A percentile compares a stretch with the other conserved stretches of the same genome.
Conservation (phyloP, 2,888 invertebrate genomes). For the Lithosia quadra region DNA sequence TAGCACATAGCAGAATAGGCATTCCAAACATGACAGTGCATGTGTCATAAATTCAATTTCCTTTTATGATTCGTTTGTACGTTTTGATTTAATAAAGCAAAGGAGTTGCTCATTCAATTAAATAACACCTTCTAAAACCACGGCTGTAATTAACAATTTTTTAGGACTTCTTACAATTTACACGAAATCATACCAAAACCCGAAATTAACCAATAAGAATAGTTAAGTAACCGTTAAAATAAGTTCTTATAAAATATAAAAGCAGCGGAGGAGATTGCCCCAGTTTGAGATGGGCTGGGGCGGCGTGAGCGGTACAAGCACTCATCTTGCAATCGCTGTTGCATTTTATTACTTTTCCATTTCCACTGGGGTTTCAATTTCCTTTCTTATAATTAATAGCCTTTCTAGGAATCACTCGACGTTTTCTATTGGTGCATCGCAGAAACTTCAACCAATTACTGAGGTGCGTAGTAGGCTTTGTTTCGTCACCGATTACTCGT, state of each 20-base stretch:
- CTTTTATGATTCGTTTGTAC: no score
- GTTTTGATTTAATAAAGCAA: no score
- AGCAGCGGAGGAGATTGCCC: slow-evolving; percentile 57
- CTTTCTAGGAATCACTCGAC: slow-evolving; percentile 78
- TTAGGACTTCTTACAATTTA: no score
- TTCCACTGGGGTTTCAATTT: slow-evolving; percentile 86
- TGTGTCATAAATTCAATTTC: no score
- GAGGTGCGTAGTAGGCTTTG: slow-evolving; percentile 71
- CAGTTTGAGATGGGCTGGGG: slow-evolving; percentile 52
- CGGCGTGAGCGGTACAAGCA: slow-evolving; percentile 57
- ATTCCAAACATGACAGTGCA: no score
- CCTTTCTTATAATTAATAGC: slow-evolving; percentile 86
- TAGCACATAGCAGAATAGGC: no score
- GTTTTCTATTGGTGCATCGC: slow-evolving; percentile 76
- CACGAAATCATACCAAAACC: neutral
- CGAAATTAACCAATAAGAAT: neutral
- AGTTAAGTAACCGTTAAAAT: slow-evolving; percentile 39
- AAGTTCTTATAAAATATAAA: slow-evolving; percentile 48
- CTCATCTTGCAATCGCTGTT: slow-evolving; percentile 84
- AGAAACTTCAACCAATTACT: slow-evolving; percentile 79
- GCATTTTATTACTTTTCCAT: slow-evolving; percentile 87
- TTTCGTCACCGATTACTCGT: slow-evolving; percentile 50
- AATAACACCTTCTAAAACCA: no score
- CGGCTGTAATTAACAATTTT: no score
- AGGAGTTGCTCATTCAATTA: no score